phyloP scores from a whole-genome alignment of 2,888 invertebrate species.

The Drosophila gaucha region DNA sequence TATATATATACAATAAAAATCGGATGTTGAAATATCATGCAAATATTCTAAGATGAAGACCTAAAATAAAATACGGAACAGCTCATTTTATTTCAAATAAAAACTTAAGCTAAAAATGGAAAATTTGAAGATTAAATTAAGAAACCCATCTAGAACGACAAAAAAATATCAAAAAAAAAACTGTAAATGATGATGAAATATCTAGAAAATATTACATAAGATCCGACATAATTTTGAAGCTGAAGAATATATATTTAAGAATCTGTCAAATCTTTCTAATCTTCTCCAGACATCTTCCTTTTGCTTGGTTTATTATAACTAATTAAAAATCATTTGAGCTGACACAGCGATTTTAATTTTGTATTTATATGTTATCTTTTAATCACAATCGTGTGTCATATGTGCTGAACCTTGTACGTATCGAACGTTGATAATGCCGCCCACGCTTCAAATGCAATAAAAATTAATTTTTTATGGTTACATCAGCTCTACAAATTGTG shows the following conservation, averaged over 20 bases:
- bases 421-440: slow-evolving; percentile 34
- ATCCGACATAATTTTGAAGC: not conserved
- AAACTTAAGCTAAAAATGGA: slow-evolving; percentile 29
- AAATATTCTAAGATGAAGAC: slow-evolving; percentile 24
- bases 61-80: not conserved
- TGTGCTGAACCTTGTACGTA: slow-evolving; percentile 18
- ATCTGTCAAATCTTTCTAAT: slow-evolving; percentile 10
- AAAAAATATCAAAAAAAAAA: not conserved
- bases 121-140: no score
- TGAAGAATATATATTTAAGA: not conserved
- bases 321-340: slow-evolving; percentile 28
- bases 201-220: slow-evolving; percentile 24
- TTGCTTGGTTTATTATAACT: not conserved
- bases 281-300: slow-evolving; percentile 14
- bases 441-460: slow-evolving; percentile 45
- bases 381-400: slow-evolving; percentile 22
- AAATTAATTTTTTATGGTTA: slow-evolving; percentile 61
- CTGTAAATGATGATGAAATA: slow-evolving; percentile 57
- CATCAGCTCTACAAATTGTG: slow-evolving; percentile 54
- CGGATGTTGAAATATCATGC: slow-evolving; percentile 54
- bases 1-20: not conserved
- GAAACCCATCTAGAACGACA: no score
- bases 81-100: not conserved
- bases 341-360: slow-evolving; percentile 39
- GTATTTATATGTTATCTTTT: slow-evolving; percentile 14